Conservation (phyloP, 2,888 invertebrate genomes). For the Callyntrura sp. region DNA sequence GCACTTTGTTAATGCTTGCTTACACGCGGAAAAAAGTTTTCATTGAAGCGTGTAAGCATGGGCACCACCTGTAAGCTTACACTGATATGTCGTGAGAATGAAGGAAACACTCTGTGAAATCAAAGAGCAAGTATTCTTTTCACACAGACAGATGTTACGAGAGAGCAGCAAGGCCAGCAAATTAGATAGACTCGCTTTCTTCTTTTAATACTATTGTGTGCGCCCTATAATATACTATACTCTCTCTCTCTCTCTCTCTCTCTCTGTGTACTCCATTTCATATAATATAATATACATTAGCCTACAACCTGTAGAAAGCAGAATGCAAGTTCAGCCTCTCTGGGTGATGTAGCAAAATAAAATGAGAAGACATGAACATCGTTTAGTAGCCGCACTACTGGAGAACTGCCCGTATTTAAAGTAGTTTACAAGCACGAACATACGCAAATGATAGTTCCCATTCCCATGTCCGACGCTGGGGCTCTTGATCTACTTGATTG, state of each 20-base stretch:
- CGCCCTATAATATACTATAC: not conserved
- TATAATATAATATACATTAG: not conserved
- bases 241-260: not conserved
- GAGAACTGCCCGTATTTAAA: not conserved
- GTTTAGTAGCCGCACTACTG: too few relatives aligned
- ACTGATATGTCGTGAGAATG: constrained; percentile 45
- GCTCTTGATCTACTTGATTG: too few relatives aligned
- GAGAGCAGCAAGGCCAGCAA: constrained; percentile 39
- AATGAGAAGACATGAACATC: not conserved
- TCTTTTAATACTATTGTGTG: not conserved
- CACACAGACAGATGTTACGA: constrained; percentile 43
- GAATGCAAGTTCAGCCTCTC: not conserved
- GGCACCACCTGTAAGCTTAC: constrained; percentile 41
- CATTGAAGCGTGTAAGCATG: constrained; percentile 24
- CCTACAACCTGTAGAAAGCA: constrained; percentile 1
- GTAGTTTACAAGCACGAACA: not conserved
- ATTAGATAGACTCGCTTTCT: not conserved
- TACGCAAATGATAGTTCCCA: not conserved
- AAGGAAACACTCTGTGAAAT: constrained; percentile 52
- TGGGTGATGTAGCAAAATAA: not conserved
- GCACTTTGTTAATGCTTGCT: not conserved
- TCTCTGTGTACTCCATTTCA: not conserved
- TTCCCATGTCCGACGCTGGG: not conserved
- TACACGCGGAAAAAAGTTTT: constrained; percentile 32
- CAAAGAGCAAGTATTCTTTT: constrained; percentile 56